Evolutionary conservation across 1,140 invertebrate genomes (phyloP).

Genomic region (Hypsibius dujardini): DNA sequence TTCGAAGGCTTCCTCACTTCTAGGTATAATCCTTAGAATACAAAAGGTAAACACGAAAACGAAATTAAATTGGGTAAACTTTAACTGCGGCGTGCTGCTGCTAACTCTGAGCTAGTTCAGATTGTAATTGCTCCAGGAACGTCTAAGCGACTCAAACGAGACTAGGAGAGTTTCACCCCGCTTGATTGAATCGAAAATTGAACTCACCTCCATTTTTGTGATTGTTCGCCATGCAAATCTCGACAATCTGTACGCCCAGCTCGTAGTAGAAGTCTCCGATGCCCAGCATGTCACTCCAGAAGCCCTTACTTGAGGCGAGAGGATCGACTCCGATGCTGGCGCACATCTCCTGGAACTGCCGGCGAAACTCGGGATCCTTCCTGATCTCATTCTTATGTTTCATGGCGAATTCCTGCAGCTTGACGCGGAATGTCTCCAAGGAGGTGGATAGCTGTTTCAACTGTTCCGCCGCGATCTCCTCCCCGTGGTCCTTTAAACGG

Average conservation of each 20-base stretch:
- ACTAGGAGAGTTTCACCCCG: no score
- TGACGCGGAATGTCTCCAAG: constrained; percentile 71
- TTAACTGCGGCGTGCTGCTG: no score
- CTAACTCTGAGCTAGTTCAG: no score
- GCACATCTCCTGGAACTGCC: constrained; percentile 98
- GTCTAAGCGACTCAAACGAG: no score
- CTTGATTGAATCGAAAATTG: no score
- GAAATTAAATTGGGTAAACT: no score
- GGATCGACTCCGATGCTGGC: constrained; percentile 96
- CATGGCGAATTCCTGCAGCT: constrained; percentile 84
- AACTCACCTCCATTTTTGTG: constrained; percentile 41
- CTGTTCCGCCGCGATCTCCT: constrained; percentile 80
- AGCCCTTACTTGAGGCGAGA: constrained; percentile 77
- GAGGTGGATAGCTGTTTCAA: constrained; percentile 77
- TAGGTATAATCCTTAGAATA: no score
- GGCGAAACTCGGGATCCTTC: constrained; percentile 77
- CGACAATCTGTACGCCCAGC: constrained; percentile 86
- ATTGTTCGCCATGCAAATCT: constrained; percentile 77
- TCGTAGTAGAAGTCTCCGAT: constrained; percentile 99
- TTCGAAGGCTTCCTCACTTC: no score
- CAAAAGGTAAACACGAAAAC: no score
- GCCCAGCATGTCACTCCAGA: constrained; percentile 88
- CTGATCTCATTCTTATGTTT: constrained; percentile 86
- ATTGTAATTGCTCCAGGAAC: no score
- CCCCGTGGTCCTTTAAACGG: constrained; percentile 81